phyloP scores from a whole-genome alignment of 2,888 invertebrate species.

The Rhamphomyia laevipes region DNA sequence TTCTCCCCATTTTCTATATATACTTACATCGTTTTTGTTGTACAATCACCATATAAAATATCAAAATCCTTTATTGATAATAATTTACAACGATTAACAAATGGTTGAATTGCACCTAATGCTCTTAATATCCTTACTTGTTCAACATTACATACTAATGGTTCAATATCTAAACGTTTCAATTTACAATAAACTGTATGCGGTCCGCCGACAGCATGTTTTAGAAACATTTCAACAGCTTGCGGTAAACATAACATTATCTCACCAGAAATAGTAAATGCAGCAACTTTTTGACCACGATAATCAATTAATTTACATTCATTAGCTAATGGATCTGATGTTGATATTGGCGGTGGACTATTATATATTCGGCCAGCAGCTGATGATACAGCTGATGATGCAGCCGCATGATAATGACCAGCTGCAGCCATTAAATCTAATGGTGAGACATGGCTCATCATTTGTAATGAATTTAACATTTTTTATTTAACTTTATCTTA shows the following conservation, averaged over 20 bases:
- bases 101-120: slow-evolving; percentile 98
- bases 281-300: slow-evolving; percentile 93
- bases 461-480: slow-evolving; percentile 59
- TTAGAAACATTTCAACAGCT: slow-evolving; percentile 97
- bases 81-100: slow-evolving; percentile 98
- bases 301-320: slow-evolving; percentile 96
- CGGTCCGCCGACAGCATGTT: slow-evolving; percentile 96
- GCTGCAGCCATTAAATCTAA: slow-evolving; percentile 75
- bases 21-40: slow-evolving; percentile 44
- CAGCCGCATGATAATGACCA: slow-evolving; percentile 55
- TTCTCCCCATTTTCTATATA: no score
- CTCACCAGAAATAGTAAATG: slow-evolving; percentile 92
- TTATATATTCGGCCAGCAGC: slow-evolving; percentile 65
- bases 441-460: slow-evolving; percentile 69
- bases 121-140: slow-evolving; percentile 97
- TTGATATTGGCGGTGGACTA: slow-evolving; percentile 83
- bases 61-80: slow-evolving; percentile 99
- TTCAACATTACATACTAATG: slow-evolving; percentile 98
- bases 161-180: slow-evolving; percentile 96
- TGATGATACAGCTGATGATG: background rate
- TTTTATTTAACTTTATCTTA: background rate
- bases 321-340: slow-evolving; percentile 86
- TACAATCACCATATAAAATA: slow-evolving; percentile 97
- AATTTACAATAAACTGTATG: slow-evolving; percentile 99
- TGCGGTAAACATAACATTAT: slow-evolving; percentile 97